These are phyloP conservation scores for Canis aureus DNA, from an alignment of 2,113 vertebrate genomes.

Conservation along the genomic window DNA sequence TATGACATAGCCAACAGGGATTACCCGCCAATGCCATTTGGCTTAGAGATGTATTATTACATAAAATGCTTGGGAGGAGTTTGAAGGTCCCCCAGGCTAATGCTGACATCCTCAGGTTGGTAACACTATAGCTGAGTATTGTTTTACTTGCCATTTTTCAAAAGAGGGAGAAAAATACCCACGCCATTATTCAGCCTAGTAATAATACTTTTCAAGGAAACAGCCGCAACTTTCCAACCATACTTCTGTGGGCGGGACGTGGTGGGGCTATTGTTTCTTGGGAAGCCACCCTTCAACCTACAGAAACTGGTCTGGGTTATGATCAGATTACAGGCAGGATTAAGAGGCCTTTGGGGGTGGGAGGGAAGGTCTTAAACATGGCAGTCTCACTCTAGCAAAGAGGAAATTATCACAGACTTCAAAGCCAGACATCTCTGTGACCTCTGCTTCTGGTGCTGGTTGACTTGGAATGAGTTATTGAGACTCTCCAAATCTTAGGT, in stretches of 20 bases:
- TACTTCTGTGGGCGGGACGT: slow-evolving; percentile 30
- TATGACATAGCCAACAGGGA: slow-evolving; percentile 78
- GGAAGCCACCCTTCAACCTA: neutral
- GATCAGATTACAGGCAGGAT: neutral
- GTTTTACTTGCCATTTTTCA: slow-evolving; percentile 81
- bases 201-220: slow-evolving; percentile 54
- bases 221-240: neutral
- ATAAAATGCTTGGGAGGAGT: slow-evolving; percentile 78
- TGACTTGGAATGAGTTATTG: slow-evolving; percentile 61
- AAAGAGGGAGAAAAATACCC: slow-evolving; percentile 74
- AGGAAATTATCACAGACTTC: neutral
- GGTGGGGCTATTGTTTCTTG: slow-evolving; percentile 21
- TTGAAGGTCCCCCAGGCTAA: slow-evolving; percentile 79
- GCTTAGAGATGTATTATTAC: slow-evolving; percentile 82
- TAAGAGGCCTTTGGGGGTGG: neutral
- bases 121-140: slow-evolving; percentile 84
- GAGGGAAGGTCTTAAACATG: neutral
- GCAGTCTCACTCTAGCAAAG: neutral
- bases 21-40: slow-evolving; percentile 79
- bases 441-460: neutral
- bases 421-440: neutral
- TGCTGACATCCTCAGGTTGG: slow-evolving; percentile 77
- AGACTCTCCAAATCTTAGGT: neutral
- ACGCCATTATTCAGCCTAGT: slow-evolving; percentile 35
- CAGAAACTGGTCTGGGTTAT: slow-evolving; percentile 33